A percentile compares a stretch with the other conserved stretches of the same genome.
Conservation (phyloP, 2,113 vertebrate genomes). For the Oncorhynchus nerka region DNA sequence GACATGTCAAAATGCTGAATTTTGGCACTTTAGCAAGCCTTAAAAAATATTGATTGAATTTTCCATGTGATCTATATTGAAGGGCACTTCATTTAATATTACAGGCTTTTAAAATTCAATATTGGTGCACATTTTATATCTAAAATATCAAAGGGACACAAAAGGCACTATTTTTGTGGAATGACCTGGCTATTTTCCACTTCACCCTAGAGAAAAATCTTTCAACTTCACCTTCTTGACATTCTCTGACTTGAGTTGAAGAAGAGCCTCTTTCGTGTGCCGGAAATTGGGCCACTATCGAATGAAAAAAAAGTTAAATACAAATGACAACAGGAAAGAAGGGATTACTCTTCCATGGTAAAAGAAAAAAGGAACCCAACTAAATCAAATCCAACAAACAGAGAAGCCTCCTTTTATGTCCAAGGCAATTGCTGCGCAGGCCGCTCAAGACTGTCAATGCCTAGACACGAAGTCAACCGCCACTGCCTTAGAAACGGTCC, state of each 20-base stretch:
- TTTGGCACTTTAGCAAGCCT: too few species aligned
- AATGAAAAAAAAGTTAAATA: conserved; percentile 33
- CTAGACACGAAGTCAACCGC: conserved; percentile 73
- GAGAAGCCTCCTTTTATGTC: conserved; percentile 1
- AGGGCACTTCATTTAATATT: too few species aligned
- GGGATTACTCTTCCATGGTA: conserved; percentile 35
- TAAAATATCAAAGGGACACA: too few species aligned
- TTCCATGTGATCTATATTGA: too few species aligned
- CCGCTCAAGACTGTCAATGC: not conserved
- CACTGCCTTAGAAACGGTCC: conserved; percentile 60
- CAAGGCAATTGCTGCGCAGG: not conserved
- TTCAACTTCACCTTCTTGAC: conserved; percentile 61
- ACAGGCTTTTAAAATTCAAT: too few species aligned
- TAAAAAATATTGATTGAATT: too few species aligned
- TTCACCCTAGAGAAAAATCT: conserved; percentile 57
- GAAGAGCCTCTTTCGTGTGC: not conserved
- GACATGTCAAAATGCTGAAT: too few species aligned
- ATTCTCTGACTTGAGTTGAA: too few species aligned
- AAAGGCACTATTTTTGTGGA: too few species aligned
- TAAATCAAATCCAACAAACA: conserved; percentile 27
- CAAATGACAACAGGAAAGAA: conserved; percentile 45
- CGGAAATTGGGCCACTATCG: conserved; percentile 7
- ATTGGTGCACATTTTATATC: too few species aligned
- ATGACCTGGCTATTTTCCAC: not conserved
- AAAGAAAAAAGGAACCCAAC: conserved; percentile 33